Evolutionary conservation across 2,888 invertebrate genomes (phyloP), one percentile per base, ranked within the genome.

Genomic region (Trachelus tabidus): DNA sequence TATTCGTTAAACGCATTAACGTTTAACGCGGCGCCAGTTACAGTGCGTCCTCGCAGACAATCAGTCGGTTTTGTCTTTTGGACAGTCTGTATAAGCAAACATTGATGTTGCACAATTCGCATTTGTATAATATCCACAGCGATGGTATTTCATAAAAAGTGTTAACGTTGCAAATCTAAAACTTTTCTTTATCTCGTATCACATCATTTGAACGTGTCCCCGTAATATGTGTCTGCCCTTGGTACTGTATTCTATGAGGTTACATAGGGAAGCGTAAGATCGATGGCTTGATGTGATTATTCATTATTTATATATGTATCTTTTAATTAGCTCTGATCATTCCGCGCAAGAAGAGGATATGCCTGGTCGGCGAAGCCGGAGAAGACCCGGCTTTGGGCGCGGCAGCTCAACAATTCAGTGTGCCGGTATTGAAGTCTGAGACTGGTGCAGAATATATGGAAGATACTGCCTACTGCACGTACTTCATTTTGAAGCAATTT

Each of bases 401-500:
- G 84, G 94, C 94, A 80, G 95, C 95, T 79, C 93, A 94, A 87
- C 93, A 92, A 82, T 95, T 95, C 91, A 93, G 93, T 77, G 92
- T 95, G 79, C 94, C 95, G 83, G 93, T 95, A 83, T 92, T 94
- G 74, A 93, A 92, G 83, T 95, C 95, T 83, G 93, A 93, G 88
- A 93, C 93, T 85, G 95, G 95, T 79, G 87, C 92, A 86, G 95
- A 95, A 89, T 93, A 93, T 89, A 86, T 94, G 80, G 92, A 93
- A 80, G 94, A 95, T 87, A 92, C 92, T 73, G 91, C 92, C 73
- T 93, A 94, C 91, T 94, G 94, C 86, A 95, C 95, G 75, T 93
- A 95, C 86, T 96, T 96, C 92, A 94, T 97, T 87, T 92, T 96
- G 82, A 93, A 95, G 76, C 94, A 94, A 83, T 97, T 97, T 91